Evolutionary conservation across 2,113 vertebrate genomes (phyloP).

Genomic region (Pluvialis apricaria): DNA sequence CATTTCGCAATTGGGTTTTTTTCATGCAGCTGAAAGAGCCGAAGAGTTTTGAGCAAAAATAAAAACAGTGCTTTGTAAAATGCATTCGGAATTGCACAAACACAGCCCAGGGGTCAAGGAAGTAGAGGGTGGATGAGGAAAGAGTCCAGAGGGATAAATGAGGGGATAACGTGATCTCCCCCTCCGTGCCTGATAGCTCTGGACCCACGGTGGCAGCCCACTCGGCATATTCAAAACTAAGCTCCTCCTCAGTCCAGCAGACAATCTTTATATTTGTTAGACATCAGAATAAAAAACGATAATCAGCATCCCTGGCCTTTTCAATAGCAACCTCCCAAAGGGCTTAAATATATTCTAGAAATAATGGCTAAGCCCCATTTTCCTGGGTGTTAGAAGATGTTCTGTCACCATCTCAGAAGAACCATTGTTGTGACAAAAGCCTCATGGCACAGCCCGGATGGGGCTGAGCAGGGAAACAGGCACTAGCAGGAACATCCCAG

Average conservation of each 20-base stretch:
- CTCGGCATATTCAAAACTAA: background rate
- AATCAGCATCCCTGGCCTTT: conserved; percentile 39
- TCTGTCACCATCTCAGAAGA: conserved; percentile 60
- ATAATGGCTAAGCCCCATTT: conserved; percentile 55
- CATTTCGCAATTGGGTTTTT: conserved; percentile 61
- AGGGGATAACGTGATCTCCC: background rate
- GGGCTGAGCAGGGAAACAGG: conserved; percentile 39
- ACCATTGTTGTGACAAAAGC: conserved; percentile 59
- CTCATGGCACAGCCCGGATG: conserved; percentile 25
- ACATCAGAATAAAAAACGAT: conserved; percentile 1
- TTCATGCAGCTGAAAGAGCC: conserved; percentile 64
- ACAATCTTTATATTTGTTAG: conserved; percentile 36
- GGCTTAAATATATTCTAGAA: conserved; percentile 54
- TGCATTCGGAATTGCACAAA: conserved; percentile 41
- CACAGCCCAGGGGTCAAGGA: conserved; percentile 12
- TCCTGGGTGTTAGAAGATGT: conserved; percentile 53
- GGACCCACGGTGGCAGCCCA: background rate
- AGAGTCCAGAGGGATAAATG: conserved; percentile 13
- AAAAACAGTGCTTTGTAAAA: conserved; percentile 53
- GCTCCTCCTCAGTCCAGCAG: background rate
- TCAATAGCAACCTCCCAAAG: conserved; percentile 66
- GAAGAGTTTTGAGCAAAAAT: conserved; percentile 59
- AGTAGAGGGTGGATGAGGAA: conserved; percentile 6
- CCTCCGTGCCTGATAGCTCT: background rate
- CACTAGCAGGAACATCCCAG: conserved; percentile 49